Evolutionary conservation across 2,888 invertebrate genomes (phyloP).

Genomic region (Ectemnius cavifrons): DNA sequence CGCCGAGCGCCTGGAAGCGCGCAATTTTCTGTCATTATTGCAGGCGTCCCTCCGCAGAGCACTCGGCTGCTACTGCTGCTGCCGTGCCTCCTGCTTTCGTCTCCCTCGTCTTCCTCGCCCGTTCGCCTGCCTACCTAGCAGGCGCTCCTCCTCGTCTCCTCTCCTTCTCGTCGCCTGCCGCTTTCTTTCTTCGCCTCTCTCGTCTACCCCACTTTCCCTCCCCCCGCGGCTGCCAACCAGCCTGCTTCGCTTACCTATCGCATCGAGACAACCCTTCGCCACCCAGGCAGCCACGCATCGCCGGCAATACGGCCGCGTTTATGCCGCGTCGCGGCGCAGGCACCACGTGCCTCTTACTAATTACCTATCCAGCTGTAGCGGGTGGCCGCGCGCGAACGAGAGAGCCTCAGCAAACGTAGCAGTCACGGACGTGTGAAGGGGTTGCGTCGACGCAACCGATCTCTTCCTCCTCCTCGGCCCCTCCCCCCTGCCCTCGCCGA

Average conservation of each 20-base stretch:
- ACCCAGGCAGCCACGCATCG: slow-evolving; percentile 27
- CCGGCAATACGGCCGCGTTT: slow-evolving; percentile 30
- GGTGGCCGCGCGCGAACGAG: too few relatives aligned
- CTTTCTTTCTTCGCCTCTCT: slow-evolving; percentile 25
- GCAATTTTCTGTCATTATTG: slow-evolving; percentile 73
- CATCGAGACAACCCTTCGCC: slow-evolving; percentile 39
- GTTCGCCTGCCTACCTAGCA: slow-evolving; percentile 1
- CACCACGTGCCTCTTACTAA: slow-evolving; percentile 61
- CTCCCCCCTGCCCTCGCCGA: too few relatives aligned
- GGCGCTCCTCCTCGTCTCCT: slow-evolving; percentile 31
- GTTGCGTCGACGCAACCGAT: slow-evolving; percentile 26
- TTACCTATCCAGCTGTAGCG: slow-evolving; percentile 61
- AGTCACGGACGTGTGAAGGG: slow-evolving; percentile 28
- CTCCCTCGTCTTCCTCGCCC: slow-evolving; percentile 6
- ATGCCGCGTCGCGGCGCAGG: slow-evolving; percentile 45
- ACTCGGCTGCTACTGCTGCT: slow-evolving; percentile 14
- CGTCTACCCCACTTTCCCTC: not conserved
- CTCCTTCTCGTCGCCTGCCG: slow-evolving; percentile 20
- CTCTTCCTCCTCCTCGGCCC: too few relatives aligned
- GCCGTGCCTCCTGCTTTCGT: slow-evolving; percentile 13
- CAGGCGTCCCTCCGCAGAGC: slow-evolving; percentile 38
- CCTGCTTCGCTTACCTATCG: slow-evolving; percentile 23
- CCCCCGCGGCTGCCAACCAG: not conserved
- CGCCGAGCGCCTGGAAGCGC: slow-evolving; percentile 62
- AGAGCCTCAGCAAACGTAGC: slow-evolving; percentile 36